A percentile compares a stretch with the other conserved stretches of the same genome.
These are phyloP conservation scores for Trichosurus vulpecula DNA, from an alignment of 2,797 vertebrate genomes.

Conservation along the genomic window DNA sequence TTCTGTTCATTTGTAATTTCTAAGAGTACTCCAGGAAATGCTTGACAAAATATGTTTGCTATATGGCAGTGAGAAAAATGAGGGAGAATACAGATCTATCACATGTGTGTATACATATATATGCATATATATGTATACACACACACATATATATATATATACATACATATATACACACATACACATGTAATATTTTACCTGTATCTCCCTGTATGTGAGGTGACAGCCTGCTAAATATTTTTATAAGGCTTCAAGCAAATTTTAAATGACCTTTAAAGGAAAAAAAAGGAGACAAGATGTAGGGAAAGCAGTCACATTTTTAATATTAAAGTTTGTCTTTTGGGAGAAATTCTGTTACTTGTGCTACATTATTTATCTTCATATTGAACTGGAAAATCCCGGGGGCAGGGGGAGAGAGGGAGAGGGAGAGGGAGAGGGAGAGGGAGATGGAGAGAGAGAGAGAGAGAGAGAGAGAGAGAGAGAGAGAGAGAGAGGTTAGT, in stretches of 20 bases:
- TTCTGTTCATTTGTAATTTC: slow-evolving; percentile 6
- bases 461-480: background rate
- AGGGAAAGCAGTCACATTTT: slow-evolving; percentile 56
- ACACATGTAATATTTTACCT: slow-evolving; percentile 6
- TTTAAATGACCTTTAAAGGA: slow-evolving; percentile 75
- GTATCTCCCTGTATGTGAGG: slow-evolving; percentile 30
- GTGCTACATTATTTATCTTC: slow-evolving; percentile 58
- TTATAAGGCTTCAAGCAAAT: slow-evolving; percentile 16
- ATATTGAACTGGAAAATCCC: slow-evolving; percentile 37
- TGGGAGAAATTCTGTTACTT: slow-evolving; percentile 54
- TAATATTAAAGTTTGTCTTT: slow-evolving; percentile 56
- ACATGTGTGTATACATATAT: background rate
- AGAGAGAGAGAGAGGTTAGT: background rate
- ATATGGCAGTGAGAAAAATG: slow-evolving; percentile 30
- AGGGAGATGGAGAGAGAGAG: background rate
- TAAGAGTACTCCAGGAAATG: slow-evolving; percentile 34
- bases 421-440: background rate
- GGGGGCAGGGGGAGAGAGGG: background rate
- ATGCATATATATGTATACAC: background rate
- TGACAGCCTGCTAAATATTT: slow-evolving; percentile 51
- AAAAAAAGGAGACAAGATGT: slow-evolving; percentile 41
- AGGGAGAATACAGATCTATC: slow-evolving; percentile 45
- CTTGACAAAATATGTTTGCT: slow-evolving; percentile 31
- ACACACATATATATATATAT: background rate
- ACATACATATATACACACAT: background rate